A percentile compares a stretch with the other conserved stretches of the same genome.
These are phyloP conservation scores for Parnassius smintheus DNA, from an alignment of 2,888 invertebrate genomes.

Conservation along the genomic window DNA sequence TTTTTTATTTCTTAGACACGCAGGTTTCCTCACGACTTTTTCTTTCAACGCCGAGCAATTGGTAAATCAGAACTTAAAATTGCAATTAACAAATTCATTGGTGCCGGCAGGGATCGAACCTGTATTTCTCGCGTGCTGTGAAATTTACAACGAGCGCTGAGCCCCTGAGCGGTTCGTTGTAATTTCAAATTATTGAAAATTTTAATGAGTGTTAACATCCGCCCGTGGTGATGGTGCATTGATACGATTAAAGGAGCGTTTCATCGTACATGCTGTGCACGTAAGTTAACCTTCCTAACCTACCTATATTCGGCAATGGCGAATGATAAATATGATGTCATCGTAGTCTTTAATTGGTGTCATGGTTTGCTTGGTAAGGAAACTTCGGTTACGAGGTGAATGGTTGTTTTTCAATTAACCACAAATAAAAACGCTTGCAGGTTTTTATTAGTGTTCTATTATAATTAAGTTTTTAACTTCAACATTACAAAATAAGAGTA, in stretches of 20 bases:
- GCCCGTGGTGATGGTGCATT: no score
- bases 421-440: conserved; percentile 2
- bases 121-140: no score
- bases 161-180: no score
- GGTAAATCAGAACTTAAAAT: no score
- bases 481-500: neutral
- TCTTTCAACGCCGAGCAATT: no score
- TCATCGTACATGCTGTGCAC: conserved; percentile 1
- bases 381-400: conserved; percentile 16
- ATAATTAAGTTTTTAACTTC: neutral
- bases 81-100: no score
- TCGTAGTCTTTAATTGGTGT: conserved; percentile 50
- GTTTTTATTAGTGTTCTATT: neutral
- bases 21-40: no score
- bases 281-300: conserved; percentile 24
- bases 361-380: conserved; percentile 40
- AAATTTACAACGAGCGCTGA: no score
- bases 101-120: no score
- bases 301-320: conserved; percentile 38
- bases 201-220: no score
- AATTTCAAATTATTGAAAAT: no score
- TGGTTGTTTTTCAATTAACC: conserved; percentile 4
- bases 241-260: neutral
- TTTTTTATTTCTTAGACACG: no score
- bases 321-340: conserved; percentile 58